Percentiles rank a stretch among this genome's conserved stretches.
These are phyloP conservation scores for Lycaena phlaeas DNA, from an alignment of 2,888 invertebrate species.

Conservation along the genomic window DNA sequence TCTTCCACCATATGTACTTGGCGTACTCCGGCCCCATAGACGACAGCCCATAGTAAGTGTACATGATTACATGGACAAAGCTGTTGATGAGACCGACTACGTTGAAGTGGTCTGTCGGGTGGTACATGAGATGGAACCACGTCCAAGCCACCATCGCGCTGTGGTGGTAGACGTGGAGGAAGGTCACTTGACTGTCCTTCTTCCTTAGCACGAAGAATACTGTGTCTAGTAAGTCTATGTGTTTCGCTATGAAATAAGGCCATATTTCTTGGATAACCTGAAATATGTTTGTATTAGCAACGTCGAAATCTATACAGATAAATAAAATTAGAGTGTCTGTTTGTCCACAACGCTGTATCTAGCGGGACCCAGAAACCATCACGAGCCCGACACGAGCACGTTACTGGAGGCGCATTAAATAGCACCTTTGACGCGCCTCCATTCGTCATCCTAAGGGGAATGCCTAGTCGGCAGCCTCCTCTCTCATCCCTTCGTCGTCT, in stretches of 20 bases:
- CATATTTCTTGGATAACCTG: slow-evolving; percentile 58
- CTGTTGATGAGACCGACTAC: slow-evolving; percentile 83
- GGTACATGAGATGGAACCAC: slow-evolving; percentile 82
- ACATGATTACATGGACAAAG: slow-evolving; percentile 87
- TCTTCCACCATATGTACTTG: slow-evolving; percentile 90
- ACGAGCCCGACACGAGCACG: no score
- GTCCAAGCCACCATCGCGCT: slow-evolving; percentile 82
- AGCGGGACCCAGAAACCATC: no score
- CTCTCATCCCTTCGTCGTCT: no score
- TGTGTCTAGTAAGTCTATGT: slow-evolving; percentile 84
- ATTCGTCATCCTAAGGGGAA: no score
- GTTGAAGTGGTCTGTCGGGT: slow-evolving; percentile 84
- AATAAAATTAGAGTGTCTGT: no score
- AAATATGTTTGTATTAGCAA: slow-evolving; percentile 17
- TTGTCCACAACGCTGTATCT: no score
- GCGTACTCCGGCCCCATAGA: slow-evolving; percentile 82
- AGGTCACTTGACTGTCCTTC: slow-evolving; percentile 82
- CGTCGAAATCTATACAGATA: no score
- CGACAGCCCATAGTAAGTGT: slow-evolving; percentile 83
- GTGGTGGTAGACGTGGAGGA: slow-evolving; percentile 93
- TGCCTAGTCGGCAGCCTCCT: no score
- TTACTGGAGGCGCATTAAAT: no score
- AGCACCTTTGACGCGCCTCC: no score
- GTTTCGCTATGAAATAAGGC: slow-evolving; percentile 86
- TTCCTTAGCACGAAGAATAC: slow-evolving; percentile 92